Evolutionary conservation across 2,888 invertebrate genomes (phyloP).

Genomic region (Drosophila koepferae): DNA sequence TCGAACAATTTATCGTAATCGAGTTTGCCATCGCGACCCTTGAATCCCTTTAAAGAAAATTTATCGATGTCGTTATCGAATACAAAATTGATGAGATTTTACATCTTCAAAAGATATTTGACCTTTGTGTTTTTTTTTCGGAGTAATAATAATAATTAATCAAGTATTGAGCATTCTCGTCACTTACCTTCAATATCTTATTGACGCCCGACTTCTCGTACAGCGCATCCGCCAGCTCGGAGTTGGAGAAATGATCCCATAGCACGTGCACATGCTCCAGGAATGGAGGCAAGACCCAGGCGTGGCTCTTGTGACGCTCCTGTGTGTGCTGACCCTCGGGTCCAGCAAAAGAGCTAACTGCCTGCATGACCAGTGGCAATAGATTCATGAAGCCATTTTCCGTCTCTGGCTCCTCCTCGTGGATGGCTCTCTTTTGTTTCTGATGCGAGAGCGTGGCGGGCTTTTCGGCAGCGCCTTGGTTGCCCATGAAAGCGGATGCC

Average conservation of each 20-base stretch:
- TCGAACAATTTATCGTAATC: conserved; percentile 91
- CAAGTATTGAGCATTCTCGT: background rate
- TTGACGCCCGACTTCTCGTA: conserved; percentile 91
- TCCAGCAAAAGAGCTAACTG: conserved; percentile 87
- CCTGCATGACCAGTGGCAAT: conserved; percentile 89
- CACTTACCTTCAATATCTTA: conserved; percentile 87
- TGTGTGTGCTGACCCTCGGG: conserved; percentile 88
- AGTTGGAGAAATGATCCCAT: conserved; percentile 92
- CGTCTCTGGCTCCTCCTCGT: conserved; percentile 58
- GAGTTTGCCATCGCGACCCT: conserved; percentile 89
- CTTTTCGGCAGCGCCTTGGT: conserved; percentile 65
- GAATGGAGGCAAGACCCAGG: conserved; percentile 90
- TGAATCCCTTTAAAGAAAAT: conserved; percentile 86
- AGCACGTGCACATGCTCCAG: conserved; percentile 89
- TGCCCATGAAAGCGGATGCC: conserved; percentile 87
- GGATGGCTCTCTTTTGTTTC: conserved; percentile 71
- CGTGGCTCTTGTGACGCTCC: conserved; percentile 89
- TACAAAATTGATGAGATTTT: background rate
- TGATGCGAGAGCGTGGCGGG: conserved; percentile 72
- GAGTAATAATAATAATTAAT: background rate
- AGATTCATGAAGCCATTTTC: conserved; percentile 86
- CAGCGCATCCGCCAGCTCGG: conserved; percentile 90
- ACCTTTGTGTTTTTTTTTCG: background rate
- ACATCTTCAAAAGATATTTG: background rate
- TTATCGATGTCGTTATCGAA: background rate